phyloP scores from a whole-genome alignment of 2,888 invertebrate genomes.

The Athalia rosae region DNA sequence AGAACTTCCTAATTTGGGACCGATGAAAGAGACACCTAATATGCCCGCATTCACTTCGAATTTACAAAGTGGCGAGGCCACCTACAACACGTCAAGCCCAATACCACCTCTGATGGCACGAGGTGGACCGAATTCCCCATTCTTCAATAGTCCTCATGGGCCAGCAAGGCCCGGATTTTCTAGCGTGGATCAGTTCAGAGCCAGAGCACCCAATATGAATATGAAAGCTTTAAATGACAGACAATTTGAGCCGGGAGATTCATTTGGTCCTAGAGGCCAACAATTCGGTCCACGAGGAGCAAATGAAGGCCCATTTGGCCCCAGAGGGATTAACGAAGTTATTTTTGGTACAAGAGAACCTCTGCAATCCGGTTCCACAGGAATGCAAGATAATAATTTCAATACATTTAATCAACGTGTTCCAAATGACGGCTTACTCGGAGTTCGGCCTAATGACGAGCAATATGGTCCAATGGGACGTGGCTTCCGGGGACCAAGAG shows the following conservation, averaged over 20 bases:
- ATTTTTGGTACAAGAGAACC: conserved; percentile 29
- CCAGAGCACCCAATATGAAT: conserved; percentile 45
- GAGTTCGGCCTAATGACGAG: conserved; percentile 40
- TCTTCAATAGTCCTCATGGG: conserved; percentile 36
- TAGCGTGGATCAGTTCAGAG: conserved; percentile 43
- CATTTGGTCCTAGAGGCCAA: conserved; percentile 48
- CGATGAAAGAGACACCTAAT: conserved; percentile 53
- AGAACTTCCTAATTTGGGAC: conserved; percentile 66
- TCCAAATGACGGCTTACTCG: conserved; percentile 27
- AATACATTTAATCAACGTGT: conserved; percentile 16
- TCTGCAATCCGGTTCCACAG: conserved; percentile 46
- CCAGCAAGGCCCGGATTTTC: conserved; percentile 40
- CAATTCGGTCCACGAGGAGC: conserved; percentile 47
- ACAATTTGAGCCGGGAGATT: conserved; percentile 31
- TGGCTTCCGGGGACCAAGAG: conserved; percentile 40
- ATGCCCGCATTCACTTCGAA: conserved; percentile 30
- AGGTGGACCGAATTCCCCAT: conserved; percentile 46
- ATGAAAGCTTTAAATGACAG: no score
- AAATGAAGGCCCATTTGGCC: conserved; percentile 49
- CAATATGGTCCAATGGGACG: conserved; percentile 47
- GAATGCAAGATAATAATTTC: conserved; percentile 3
- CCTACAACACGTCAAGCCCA: neutral
- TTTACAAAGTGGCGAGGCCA: conserved; percentile 7
- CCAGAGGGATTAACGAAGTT: conserved; percentile 44
- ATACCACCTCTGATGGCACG: conserved; percentile 37